Base-by-base conservation (phyloP, 2,797 vertebrate species). In the Pempheris klunzingeri region DNA sequence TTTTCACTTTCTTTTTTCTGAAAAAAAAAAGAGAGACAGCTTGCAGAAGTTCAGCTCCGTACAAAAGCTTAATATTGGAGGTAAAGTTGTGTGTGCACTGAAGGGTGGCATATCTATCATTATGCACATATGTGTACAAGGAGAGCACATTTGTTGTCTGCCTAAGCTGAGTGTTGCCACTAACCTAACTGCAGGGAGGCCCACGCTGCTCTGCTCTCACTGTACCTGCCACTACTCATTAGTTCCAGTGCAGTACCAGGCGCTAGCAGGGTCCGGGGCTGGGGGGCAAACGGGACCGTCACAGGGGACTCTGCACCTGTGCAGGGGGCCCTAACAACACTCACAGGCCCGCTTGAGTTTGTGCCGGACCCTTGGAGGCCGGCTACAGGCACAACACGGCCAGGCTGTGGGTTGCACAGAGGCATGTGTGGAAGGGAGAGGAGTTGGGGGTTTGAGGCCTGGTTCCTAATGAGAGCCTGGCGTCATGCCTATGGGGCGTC, bases 181-280 rank as follows among this genome's bases (percentile, higher is more conserved):
- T 87, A 93, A 87, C 88, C 78, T 90, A 90, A 87, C 90, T 92
- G 88, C 82, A 85, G 88, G 90, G 81, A 79, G 82, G 78, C 83
- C 86, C 78, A 64, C 14, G 28, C 74, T 70, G 72, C 78, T 74
- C 79, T 49, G 57, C 80, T 90, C 83, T 87, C 84, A 78, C 91
- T 88, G 67, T 95, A 95, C 93, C 96, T 97, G 97, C 96, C 97
- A 96, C 92, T 94, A 90, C 90, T 85, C 92, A 96, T 97, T 97
- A 97, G 88, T 97, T 97, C 94, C 95, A 94, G 92, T 90, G 93
- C 90, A 92, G 93, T 87, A 94, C 90, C 93, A 94, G 94, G 91
- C 89, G 57, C 91, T 74, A 36, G 90, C 46, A 81, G 78, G 92
- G 94, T 91, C 87, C 90, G 63, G 73, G 90, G 93, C 93, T 94